Evolutionary conservation across 2,888 invertebrate species (phyloP).

Genomic region (Seira ritae): DNA sequence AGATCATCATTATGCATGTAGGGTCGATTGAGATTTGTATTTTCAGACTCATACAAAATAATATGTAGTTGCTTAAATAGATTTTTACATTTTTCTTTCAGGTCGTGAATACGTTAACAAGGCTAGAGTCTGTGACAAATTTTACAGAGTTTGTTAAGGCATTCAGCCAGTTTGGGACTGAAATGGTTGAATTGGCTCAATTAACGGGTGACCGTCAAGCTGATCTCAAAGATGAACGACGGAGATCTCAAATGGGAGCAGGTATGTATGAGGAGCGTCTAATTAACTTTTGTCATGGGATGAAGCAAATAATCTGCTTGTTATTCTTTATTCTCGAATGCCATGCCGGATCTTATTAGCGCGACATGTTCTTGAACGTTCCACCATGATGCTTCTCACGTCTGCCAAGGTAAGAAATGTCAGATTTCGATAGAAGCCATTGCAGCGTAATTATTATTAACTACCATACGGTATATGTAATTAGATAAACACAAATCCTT

Average conservation of each 20-base stretch:
- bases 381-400: constrained; percentile 97
- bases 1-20: too few species aligned
- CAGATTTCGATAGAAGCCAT: background rate
- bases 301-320: too few species aligned
- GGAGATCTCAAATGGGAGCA: constrained; percentile 96
- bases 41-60: too few species aligned
- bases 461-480: too few species aligned
- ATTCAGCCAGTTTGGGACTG: constrained; percentile 98
- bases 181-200: constrained; percentile 99
- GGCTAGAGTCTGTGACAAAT: constrained; percentile 91
- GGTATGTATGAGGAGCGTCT: too few species aligned
- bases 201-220: constrained; percentile 90
- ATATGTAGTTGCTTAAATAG: too few species aligned
- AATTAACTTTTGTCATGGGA: too few species aligned
- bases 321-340: too few species aligned
- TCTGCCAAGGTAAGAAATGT: constrained; percentile 95
- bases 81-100: constrained; percentile 74
- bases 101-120: constrained; percentile 88
- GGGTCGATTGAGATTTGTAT: too few species aligned
- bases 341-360: too few species aligned
- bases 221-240: constrained; percentile 93
- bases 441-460: background rate
- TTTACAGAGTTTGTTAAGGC: constrained; percentile 96
- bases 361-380: constrained; percentile 94
- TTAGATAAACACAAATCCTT: too few species aligned